Base-by-base conservation (phyloP, 2,888 invertebrate genomes). In the Epicampocera succincta region DNA sequence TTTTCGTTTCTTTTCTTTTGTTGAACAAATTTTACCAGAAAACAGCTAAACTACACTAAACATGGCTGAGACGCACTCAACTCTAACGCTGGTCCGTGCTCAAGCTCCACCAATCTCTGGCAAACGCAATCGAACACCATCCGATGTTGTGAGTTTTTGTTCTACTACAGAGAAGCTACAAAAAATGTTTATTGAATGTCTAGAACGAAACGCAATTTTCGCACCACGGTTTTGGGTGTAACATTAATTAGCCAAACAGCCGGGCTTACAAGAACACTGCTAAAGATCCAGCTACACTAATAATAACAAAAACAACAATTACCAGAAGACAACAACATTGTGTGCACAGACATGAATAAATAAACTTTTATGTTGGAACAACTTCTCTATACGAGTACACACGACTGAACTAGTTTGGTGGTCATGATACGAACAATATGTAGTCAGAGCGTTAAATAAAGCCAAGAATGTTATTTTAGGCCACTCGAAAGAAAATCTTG, bases 131-230 rank as follows among this genome's bases (percentile, higher is more conserved):
- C 52, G 61, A 71, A 71, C 71, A 56, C 63, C 65, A 71, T 71
- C 60, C 17, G 42, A 25, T 60, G 33, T 65, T 21, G 21, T 13
- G n/a, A 6, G 19, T 29, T 42, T 29, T 42, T 25, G 42, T 60
- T 38, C 38, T 12, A 54, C 2, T 33, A 33, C 33, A 33, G 8
- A 19, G 4, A 17, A 8, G 42, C 33, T 12, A 38, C 60, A 61
- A 33, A 79, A 68, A 69, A 54, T 54, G 48, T 44, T 29, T 82
- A 78, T 78, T 82, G 82, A 72, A 82, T 77, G 82, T 78, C 82
- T 82, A 60, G 78, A 82, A 82, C 82, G 78, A 78, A 82, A 82
- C 82, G 82, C 78, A 82, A 82, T 82, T 82, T 82, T 82, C 82
- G 82, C 82, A 82, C 78, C 78, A 82, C 60, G 78, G 65, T 78